Base-by-base conservation (phyloP, 2,113 vertebrate species). In the Labeo catla region DNA sequence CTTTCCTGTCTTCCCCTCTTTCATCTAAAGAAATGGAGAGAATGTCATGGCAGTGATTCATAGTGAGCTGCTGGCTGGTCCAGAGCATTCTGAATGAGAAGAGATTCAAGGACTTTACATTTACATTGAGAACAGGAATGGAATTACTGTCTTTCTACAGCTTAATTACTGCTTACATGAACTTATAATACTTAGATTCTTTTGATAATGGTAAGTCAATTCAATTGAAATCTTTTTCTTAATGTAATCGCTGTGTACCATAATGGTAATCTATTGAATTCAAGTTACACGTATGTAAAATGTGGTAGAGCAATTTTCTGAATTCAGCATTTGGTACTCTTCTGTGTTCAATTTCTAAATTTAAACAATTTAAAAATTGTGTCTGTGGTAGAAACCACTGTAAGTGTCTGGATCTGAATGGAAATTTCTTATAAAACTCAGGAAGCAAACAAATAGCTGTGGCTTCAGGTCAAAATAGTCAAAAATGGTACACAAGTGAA, bases 41-140 rank as follows among this genome's bases (percentile, higher is more conserved):
- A 90, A 96, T 96, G 91, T 94, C 96, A 81, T 96, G 96, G 96
- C 98, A 97, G 92, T 99, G 94, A 97, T 89, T 50, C 93, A 57
- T 68, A 86, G 83, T 79, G 90, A 50, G 96, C 96, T 95, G 92
- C 98, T 97, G 98, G 97, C 98, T 94, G 97, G 96, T 93, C 96
- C 97, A 97, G 97, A 83, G 96, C 96, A 94, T 93, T 89, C 68
- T 61, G 16, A 76, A 87, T 59, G 70, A 84, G 11, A 84, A 81
- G 85, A 84, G 84, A 82, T 49, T 70, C 54, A 86, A 76, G 80
- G 50, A 81, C 52, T 74, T 89, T 90, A 87, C 43, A 68, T 81
- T 81, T 84, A 87, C 47, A 65, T 57, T 81, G 80, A 63, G 39
- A 57, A 87, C 83, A 90, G 90, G 91, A 86, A 88, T 89, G 88